Percentiles rank a stretch among this genome's conserved stretches.
Conservation (phyloP, 2,113 vertebrate genomes). For the Oreochromis niloticus region DNA sequence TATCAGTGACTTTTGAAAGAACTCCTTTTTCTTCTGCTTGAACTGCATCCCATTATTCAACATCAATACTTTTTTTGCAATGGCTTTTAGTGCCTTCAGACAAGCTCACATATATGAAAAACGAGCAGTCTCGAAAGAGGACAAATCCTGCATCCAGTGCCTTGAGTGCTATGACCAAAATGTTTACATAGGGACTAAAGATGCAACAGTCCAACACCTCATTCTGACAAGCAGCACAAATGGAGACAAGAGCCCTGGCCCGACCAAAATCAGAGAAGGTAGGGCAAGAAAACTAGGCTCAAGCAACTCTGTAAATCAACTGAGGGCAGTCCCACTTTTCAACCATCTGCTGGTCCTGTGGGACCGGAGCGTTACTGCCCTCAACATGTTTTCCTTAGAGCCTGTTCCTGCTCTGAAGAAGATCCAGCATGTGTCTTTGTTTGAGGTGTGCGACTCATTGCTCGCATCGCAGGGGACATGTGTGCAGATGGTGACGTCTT, state of each 20-base stretch:
- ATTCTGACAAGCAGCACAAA: neutral
- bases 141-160: constrained; percentile 57
- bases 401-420: constrained; percentile 48
- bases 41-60: neutral
- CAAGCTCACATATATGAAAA: constrained; percentile 47
- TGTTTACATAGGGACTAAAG: constrained; percentile 62
- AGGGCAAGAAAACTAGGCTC: constrained; percentile 60
- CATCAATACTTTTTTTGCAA: neutral
- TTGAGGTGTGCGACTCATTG: constrained; percentile 27
- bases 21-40: neutral
- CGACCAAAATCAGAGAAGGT: constrained; percentile 21
- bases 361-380: constrained; percentile 46
- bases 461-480: neutral
- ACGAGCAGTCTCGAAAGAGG: constrained; percentile 32
- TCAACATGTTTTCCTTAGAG: constrained; percentile 72
- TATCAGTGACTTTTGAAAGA: neutral
- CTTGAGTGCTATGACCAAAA: constrained; percentile 51
- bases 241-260: neutral
- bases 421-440: constrained; percentile 61
- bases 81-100: constrained; percentile 55
- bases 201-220: constrained; percentile 56
- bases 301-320: constrained; percentile 35
- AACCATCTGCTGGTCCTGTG: constrained; percentile 70
- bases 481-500: constrained; percentile 57
- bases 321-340: constrained; percentile 54